phyloP scores from a whole-genome alignment of 2,113 vertebrate genomes.

The Mystacornis crossleyi region DNA sequence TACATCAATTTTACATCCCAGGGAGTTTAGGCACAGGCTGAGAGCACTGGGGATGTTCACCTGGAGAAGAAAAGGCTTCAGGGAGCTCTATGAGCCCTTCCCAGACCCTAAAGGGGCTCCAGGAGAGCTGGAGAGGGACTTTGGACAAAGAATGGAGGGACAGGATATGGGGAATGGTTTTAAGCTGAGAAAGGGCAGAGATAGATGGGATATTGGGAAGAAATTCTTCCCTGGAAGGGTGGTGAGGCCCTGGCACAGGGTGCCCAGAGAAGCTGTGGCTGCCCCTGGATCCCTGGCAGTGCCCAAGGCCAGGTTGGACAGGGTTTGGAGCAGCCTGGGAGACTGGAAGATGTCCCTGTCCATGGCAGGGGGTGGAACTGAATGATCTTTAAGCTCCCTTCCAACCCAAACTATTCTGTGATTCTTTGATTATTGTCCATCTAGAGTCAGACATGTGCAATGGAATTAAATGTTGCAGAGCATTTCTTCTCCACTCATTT shows the following conservation, averaged over 20 bases:
- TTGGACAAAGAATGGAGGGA: fast-evolving
- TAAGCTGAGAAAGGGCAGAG: not conserved
- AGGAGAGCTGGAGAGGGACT: not conserved
- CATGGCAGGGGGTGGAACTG: fast-evolving
- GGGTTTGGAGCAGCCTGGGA: not conserved
- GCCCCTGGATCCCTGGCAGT: not conserved
- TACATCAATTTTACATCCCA: not conserved
- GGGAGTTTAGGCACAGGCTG: not conserved
- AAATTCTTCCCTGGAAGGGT: fast-evolving
- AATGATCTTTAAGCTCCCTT: fast-evolving
- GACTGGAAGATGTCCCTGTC: fast-evolving
- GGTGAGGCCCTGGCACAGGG: fast-evolving
- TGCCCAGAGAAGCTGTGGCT: not conserved
- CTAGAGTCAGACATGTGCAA: fast-evolving
- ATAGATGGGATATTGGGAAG: not conserved
- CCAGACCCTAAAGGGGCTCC: not conserved
- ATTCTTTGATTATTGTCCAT: not conserved
- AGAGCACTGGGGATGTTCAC: not conserved
- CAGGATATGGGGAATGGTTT: not conserved
- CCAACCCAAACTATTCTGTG: not conserved
- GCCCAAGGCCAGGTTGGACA: fast-evolving
- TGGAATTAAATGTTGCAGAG: not conserved
- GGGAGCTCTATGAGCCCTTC: not conserved
- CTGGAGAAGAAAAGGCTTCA: not conserved
- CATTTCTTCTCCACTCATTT: not conserved